These are phyloP conservation scores for Anableps anableps DNA, from an alignment of 2,797 vertebrate genomes.

Conservation along the genomic window DNA sequence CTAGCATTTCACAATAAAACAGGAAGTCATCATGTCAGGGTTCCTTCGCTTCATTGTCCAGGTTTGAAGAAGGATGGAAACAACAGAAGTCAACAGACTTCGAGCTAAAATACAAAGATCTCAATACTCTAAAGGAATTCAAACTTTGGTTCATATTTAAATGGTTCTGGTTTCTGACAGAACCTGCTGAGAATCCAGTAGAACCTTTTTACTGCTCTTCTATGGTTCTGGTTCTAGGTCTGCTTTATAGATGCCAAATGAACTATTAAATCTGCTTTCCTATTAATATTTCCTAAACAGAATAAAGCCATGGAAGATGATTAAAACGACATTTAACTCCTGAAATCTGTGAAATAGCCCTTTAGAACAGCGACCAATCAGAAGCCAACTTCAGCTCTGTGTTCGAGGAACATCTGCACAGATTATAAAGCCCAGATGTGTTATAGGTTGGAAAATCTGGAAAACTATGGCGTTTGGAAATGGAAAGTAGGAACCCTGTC, in stretches of 20 bases:
- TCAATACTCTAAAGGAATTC: too few species aligned
- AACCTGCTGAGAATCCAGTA: neutral
- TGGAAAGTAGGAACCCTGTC: neutral
- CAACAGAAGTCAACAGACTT: too few species aligned
- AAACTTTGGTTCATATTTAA: too few species aligned
- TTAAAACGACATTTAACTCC: neutral
- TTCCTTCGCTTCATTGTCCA: neutral
- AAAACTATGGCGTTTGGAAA: neutral
- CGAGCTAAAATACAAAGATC: too few species aligned
- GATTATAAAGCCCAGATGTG: neutral
- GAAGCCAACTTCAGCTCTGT: neutral
- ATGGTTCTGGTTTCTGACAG: neutral
- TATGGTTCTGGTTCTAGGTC: neutral
- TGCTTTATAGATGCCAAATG: neutral
- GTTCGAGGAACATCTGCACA: neutral
- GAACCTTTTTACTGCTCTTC: neutral
- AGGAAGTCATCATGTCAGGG: neutral
- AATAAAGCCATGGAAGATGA: neutral
- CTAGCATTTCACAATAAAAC: neutral
- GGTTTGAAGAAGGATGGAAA: too few species aligned
- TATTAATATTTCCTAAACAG: neutral
- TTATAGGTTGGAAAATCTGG: neutral
- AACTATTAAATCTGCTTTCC: neutral
- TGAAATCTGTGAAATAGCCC: neutral
- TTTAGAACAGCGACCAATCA: neutral